Evolutionary conservation across 2,113 vertebrate genomes (phyloP).

Genomic region (Oryzias javanicus): DNA sequence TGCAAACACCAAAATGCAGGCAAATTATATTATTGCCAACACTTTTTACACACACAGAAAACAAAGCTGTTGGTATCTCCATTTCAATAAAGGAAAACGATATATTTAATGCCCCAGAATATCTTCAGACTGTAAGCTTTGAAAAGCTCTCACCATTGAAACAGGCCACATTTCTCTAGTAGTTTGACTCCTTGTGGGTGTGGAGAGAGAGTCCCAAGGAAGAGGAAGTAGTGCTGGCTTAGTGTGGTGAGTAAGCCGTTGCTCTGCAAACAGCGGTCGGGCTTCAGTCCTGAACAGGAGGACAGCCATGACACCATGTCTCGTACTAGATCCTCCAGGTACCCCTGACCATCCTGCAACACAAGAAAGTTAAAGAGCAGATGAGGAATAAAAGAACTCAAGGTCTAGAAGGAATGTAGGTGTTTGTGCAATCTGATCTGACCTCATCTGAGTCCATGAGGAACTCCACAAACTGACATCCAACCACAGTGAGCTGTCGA

Average conservation of each 20-base stretch:
- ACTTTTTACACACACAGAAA: too few relatives aligned
- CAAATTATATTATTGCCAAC: too few relatives aligned
- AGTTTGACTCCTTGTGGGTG: conserved; percentile 95
- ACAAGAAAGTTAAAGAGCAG: not conserved
- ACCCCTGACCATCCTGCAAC: conserved; percentile 89
- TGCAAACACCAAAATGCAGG: conserved; percentile 51
- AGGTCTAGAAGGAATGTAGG: not conserved
- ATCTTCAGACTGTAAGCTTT: not conserved
- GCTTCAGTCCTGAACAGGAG: conserved; percentile 88
- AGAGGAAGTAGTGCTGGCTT: conserved; percentile 97
- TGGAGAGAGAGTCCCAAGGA: conserved; percentile 95
- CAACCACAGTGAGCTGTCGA: conserved; percentile 94
- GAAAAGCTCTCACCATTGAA: conserved; percentile 87
- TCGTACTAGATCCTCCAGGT: conserved; percentile 92
- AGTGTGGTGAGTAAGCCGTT: conserved; percentile 93
- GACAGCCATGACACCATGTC: conserved; percentile 95
- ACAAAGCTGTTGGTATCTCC: too few relatives aligned
- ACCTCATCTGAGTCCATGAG: conserved; percentile 97
- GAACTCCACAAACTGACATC: conserved; percentile 95
- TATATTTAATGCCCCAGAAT: too few relatives aligned
- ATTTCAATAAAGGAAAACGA: too few relatives aligned
- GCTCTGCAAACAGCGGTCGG: conserved; percentile 92
- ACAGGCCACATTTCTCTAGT: conserved; percentile 96
- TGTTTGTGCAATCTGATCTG: conserved; percentile 23
- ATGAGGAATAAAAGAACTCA: not conserved